phyloP scores from a whole-genome alignment of 1,140 invertebrate genomes.

The Laodelphax striatellus region DNA sequence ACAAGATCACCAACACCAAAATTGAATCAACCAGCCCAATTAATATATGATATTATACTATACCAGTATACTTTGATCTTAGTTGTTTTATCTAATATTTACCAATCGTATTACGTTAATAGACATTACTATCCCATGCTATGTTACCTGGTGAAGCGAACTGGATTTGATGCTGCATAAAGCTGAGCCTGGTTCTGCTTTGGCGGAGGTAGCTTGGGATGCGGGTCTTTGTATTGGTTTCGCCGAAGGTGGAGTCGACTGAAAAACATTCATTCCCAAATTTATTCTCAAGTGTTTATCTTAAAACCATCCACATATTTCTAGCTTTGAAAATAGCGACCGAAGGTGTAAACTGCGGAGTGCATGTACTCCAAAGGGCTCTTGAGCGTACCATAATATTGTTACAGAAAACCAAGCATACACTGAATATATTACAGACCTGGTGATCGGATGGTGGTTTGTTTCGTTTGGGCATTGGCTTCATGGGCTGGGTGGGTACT shows the following conservation, averaged over 20 bases:
- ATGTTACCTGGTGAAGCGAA: slow-evolving; percentile 18
- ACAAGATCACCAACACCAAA: background rate
- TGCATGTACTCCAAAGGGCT: too few relatives aligned
- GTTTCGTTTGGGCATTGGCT: background rate
- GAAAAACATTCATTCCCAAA: too few relatives aligned
- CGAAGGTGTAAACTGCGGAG: too few relatives aligned
- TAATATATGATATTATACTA: background rate
- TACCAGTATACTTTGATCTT: background rate
- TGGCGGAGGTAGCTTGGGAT: slow-evolving; percentile 46
- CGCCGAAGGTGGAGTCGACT: too few relatives aligned
- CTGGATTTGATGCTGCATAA: slow-evolving; percentile 36
- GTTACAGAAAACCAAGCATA: slow-evolving; percentile 5
- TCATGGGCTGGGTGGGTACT: slow-evolving; percentile 5
- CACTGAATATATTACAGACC: too few relatives aligned
- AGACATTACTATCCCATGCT: background rate
- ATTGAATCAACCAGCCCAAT: background rate
- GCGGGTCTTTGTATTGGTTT: slow-evolving; percentile 25
- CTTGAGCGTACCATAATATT: background rate
- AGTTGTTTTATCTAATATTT: background rate
- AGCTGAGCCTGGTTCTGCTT: slow-evolving; percentile 46
- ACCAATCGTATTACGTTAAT: background rate
- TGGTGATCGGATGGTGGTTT: background rate
- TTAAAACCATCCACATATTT: too few relatives aligned
- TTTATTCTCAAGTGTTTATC: too few relatives aligned
- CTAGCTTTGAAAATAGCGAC: too few relatives aligned